phyloP scores from a whole-genome alignment of 2,888 invertebrate species.

The Aproaerema taeniolella region DNA sequence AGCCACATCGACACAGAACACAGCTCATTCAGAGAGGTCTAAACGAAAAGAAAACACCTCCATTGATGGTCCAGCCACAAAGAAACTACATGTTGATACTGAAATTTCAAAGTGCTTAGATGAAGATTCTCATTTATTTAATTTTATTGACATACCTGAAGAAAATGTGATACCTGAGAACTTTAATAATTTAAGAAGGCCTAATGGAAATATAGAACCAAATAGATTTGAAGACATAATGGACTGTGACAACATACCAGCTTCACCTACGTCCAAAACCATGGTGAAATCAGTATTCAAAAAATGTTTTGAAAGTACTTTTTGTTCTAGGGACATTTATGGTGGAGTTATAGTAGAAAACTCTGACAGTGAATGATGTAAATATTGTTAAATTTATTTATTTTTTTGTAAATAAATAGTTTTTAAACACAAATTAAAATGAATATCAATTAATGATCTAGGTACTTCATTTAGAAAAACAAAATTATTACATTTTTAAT shows the following conservation, averaged over 20 bases:
- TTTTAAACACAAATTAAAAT: too few species aligned
- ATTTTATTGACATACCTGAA: slow-evolving; percentile 63
- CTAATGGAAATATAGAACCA: slow-evolving; percentile 25
- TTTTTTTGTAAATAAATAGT: too few species aligned
- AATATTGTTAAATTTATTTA: too few species aligned
- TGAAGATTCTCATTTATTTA: slow-evolving; percentile 69
- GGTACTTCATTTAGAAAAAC: slow-evolving; percentile 16
- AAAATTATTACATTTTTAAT: slow-evolving; percentile 9
- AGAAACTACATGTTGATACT: slow-evolving; percentile 55
- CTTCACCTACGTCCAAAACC: slow-evolving; percentile 78
- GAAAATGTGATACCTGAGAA: slow-evolving; percentile 21
- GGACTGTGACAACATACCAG: slow-evolving; percentile 72
- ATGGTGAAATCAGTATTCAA: slow-evolving; percentile 81
- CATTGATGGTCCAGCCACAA: slow-evolving; percentile 37
- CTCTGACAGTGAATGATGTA: slow-evolving; percentile 79
- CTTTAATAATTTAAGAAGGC: slow-evolving; percentile 23
- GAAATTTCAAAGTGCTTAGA: slow-evolving; percentile 60
- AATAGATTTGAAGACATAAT: slow-evolving; percentile 29
- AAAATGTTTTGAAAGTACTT: slow-evolving; percentile 86
- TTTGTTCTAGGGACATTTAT: slow-evolving; percentile 78
- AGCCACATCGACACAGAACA: slow-evolving; percentile 55
- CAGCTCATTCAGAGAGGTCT: slow-evolving; percentile 40
- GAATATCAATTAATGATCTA: slow-evolving; percentile 18
- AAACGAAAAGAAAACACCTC: slow-evolving; percentile 41
- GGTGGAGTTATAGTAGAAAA: slow-evolving; percentile 82